A percentile compares a stretch with the other conserved stretches of the same genome.
These are phyloP conservation scores for Bruchidius siliquastri DNA, from an alignment of 2,888 invertebrate species.

Conservation along the genomic window DNA sequence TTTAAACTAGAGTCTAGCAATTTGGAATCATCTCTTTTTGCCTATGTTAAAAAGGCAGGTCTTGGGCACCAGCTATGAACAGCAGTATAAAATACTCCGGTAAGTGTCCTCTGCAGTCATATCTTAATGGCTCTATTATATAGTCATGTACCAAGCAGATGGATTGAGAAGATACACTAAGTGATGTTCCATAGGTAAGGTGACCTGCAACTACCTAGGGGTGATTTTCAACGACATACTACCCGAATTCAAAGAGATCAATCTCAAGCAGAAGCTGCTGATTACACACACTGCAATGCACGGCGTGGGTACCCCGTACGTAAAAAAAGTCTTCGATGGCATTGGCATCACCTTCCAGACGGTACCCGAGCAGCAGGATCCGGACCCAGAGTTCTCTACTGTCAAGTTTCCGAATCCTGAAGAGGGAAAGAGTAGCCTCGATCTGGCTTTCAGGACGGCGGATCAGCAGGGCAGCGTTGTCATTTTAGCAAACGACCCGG, in stretches of 20 bases:
- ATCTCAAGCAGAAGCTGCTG: slow-evolving; percentile 51
- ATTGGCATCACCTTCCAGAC: slow-evolving; percentile 69
- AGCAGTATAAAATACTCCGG: no score
- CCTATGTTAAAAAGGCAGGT: no score
- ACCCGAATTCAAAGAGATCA: slow-evolving; percentile 52
- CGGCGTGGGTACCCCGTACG: slow-evolving; percentile 84
- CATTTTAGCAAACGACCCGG: slow-evolving; percentile 96
- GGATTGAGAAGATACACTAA: background rate
- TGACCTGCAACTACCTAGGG: slow-evolving; percentile 63
- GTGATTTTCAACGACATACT: slow-evolving; percentile 55
- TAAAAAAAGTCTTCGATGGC: slow-evolving; percentile 67
- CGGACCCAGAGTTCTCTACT: slow-evolving; percentile 96
- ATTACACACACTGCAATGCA: slow-evolving; percentile 97
- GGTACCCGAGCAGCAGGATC: slow-evolving; percentile 73
- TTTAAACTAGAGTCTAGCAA: no score
- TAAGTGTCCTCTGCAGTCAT: no score
- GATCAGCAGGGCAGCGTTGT: slow-evolving; percentile 62
- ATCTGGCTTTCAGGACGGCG: slow-evolving; percentile 68
- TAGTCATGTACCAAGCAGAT: no score
- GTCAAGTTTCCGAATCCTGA: slow-evolving; percentile 98
- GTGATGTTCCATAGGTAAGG: slow-evolving; percentile 36
- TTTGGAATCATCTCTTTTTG: no score
- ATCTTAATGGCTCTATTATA: no score
- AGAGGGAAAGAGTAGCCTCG: slow-evolving; percentile 71
- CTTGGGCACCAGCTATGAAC: no score